Percentiles rank a stretch among this genome's conserved stretches.
phyloP scores from a whole-genome alignment of 2,797 vertebrate species.

The Lerista edwardsae region DNA sequence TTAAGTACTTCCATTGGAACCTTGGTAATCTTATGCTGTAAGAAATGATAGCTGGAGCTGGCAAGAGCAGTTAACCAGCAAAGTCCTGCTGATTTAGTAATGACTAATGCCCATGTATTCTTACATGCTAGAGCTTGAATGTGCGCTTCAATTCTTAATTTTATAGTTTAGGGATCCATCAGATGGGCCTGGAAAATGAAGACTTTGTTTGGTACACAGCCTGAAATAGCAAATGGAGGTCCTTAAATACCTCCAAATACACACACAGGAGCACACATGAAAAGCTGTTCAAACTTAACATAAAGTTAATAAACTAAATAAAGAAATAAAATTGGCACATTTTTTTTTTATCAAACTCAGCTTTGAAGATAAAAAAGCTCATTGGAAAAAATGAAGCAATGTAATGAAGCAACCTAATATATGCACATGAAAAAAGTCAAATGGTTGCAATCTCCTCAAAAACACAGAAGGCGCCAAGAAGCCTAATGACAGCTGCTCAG shows the following conservation, averaged over 20 bases:
- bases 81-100: background rate
- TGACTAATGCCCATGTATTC: background rate
- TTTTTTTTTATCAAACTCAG: conserved; percentile 58
- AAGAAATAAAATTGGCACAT: conserved; percentile 45
- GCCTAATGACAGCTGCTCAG: conserved; percentile 23
- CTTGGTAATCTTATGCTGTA: conserved; percentile 38
- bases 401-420: conserved; percentile 33
- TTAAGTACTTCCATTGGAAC: conserved; percentile 47
- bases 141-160: background rate
- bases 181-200: conserved; percentile 10
- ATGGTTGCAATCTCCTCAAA: conserved; percentile 61
- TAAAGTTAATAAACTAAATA: background rate
- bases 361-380: conserved; percentile 56
- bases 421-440: conserved; percentile 20
- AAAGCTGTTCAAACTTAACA: conserved; percentile 36
- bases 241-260: conserved; percentile 15
- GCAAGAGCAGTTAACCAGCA: conserved; percentile 11
- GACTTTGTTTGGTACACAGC: conserved; percentile 18
- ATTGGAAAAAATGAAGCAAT: conserved; percentile 62
- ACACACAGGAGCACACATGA: background rate
- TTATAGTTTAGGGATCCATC: rapidly evolving
- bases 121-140: background rate
- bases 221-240: conserved; percentile 13
- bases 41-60: conserved; percentile 27
- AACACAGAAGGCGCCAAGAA: conserved; percentile 59